Evolutionary conservation across 2,797 vertebrate genomes (phyloP).

Genomic region (Gymnopithys bicolor): DNA sequence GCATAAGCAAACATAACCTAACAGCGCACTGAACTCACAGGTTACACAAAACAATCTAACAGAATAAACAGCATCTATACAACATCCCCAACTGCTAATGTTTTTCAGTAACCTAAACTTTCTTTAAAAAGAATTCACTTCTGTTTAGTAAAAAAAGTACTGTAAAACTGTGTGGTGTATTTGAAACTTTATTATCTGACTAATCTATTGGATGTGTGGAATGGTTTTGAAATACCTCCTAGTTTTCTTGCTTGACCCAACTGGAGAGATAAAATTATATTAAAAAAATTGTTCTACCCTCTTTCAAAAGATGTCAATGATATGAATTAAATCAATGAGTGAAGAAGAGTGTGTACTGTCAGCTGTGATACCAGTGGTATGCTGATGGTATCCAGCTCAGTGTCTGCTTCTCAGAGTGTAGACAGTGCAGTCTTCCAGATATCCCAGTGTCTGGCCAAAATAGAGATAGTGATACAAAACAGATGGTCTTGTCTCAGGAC

Average conservation of each 20-base stretch:
- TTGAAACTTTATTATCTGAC: neutral
- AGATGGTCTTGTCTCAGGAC: conserved; percentile 20
- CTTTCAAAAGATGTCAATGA: neutral
- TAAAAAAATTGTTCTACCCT: neutral
- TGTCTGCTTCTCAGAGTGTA: neutral
- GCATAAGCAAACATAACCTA: neutral
- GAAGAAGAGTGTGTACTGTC: conserved; percentile 45
- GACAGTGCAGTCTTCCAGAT: conserved; percentile 57
- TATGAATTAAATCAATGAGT: conserved; percentile 7
- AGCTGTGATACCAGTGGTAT: conserved; percentile 24
- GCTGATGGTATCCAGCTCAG: conserved; percentile 52
- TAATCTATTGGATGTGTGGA: neutral
- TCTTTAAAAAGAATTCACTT: neutral
- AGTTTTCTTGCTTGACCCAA: neutral
- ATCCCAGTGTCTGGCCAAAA: conserved; percentile 54
- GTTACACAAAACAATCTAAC: neutral
- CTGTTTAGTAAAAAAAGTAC: neutral
- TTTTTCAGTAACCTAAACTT: neutral
- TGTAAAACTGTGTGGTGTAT: neutral
- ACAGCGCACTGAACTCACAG: neutral
- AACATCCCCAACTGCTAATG: neutral
- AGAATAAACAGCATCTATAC: neutral
- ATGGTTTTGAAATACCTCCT: neutral
- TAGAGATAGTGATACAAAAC: conserved; percentile 28
- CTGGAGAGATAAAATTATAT: neutral